Evolutionary conservation across 2,113 vertebrate species (phyloP), one percentile per base, ranked within the genome.

Genomic region (Eudorcas thomsonii): DNA sequence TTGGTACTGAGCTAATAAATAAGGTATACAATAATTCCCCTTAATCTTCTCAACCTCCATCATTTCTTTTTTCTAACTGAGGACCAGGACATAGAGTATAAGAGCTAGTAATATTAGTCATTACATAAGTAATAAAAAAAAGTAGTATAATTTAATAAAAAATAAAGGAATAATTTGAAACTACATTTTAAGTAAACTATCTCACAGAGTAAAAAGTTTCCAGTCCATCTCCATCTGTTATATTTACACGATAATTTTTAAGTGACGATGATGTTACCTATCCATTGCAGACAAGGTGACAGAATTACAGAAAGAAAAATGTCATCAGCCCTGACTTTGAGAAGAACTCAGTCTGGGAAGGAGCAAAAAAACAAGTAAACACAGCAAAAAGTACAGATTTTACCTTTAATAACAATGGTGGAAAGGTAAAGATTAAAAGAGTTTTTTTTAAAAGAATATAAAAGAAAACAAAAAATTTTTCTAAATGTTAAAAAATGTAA

Each of bases 161-260:
- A 91, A 36, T 78, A 94, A 36, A 96, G 30, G 50, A 94, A 43
- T 88, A 80, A 95, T 83, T 95, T 80, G 50, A 88, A 95, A 93
- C 33, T 60, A 89, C 3, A 3, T 25, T 50, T 93, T 57, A 64
- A 28, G 6, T 50, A 4, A 12, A 77, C 10, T 81, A 12, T 28
- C 11, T 92, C 48, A 89, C 16, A 71, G 10, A 59, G 1, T 21
- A 54, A 86, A 48, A 82, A 78, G 15, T 9, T 39, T 80, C 30
- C 7, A 43, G 23, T 21, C 50, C 10, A 36, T n/a, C 26, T 57
- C 36, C 10, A 50, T 48, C 6, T 26, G 28, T 36, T 67, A 36
- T 25, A 45, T 28, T 52, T 81, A n/a, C 9, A 88, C 45, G 48
- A 25, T 16, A 92, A 74, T 16, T 59, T 91, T 59, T 55, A 33